Percentiles rank a stretch among this genome's conserved stretches.
These are phyloP conservation scores for Torymus aiolomorphi DNA, from an alignment of 2,888 invertebrate genomes.

Conservation along the genomic window DNA sequence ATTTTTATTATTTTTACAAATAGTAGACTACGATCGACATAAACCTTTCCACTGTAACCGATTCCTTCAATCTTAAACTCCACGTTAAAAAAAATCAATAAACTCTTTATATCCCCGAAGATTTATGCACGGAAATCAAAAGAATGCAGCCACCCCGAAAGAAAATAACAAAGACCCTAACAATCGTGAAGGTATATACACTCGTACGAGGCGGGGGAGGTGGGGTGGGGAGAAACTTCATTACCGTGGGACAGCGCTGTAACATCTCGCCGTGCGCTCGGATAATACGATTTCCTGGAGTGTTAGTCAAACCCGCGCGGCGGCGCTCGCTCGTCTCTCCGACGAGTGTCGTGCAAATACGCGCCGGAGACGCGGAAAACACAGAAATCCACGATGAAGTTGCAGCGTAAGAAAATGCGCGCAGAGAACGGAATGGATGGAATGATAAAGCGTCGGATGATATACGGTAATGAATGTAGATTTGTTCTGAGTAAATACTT, in stretches of 20 bases:
- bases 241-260: slow-evolving; percentile 18
- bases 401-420: slow-evolving; percentile 38
- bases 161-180: background rate
- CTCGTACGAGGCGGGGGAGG: background rate
- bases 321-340: slow-evolving; percentile 58
- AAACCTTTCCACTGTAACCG: too few species aligned
- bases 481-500: background rate
- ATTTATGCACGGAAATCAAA: too few species aligned
- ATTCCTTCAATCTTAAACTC: too few species aligned
- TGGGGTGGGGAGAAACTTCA: slow-evolving; percentile 35
- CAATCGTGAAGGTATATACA: background rate
- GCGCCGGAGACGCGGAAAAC: slow-evolving; percentile 37
- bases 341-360: slow-evolving; percentile 68
- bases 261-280: slow-evolving; percentile 53
- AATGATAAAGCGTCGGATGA: background rate
- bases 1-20: too few species aligned
- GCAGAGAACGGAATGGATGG: background rate
- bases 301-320: slow-evolving; percentile 65
- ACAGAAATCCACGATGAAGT: slow-evolving; percentile 29
- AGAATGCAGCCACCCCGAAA: too few species aligned
- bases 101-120: too few species aligned
- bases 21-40: too few species aligned
- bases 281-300: slow-evolving; percentile 68
- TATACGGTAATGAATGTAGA: too few species aligned
- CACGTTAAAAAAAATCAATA: too few species aligned